phyloP scores from a whole-genome alignment of 2,888 invertebrate genomes.

The Sericinus montela region DNA sequence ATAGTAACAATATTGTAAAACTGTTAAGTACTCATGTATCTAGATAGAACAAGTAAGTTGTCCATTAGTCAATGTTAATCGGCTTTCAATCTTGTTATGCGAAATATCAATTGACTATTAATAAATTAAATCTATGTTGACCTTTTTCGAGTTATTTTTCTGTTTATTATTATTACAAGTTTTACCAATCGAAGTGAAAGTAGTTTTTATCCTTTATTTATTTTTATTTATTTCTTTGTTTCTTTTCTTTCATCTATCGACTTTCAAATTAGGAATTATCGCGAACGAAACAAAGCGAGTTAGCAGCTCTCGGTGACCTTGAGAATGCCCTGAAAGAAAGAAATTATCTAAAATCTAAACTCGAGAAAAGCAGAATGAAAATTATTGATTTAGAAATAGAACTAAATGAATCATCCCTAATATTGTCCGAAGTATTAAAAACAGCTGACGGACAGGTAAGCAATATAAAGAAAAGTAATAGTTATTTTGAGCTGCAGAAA shows the following conservation, averaged over 20 bases:
- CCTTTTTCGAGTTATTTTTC: conserved; percentile 54
- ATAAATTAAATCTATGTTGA: conserved; percentile 57
- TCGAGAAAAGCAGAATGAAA: conserved; percentile 66
- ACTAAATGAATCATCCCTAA: conserved; percentile 73
- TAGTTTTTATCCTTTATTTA: conserved; percentile 43
- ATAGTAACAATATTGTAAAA: conserved; percentile 69
- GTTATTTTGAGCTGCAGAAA: conserved; percentile 73
- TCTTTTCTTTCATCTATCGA: conserved; percentile 57
- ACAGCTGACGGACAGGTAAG: conserved; percentile 62
- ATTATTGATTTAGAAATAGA: conserved; percentile 75
- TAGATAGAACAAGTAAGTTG: conserved; percentile 71
- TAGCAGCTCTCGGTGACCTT: conserved; percentile 57
- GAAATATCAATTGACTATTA: conserved; percentile 53
- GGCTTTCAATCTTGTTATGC: conserved; percentile 72
- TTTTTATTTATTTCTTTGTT: conserved; percentile 35
- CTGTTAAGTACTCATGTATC: conserved; percentile 74
- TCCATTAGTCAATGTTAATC: conserved; percentile 73
- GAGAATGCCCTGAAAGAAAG: conserved; percentile 52
- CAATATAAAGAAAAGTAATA: conserved; percentile 62
- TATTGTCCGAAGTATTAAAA: conserved; percentile 69
- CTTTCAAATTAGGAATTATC: conserved; percentile 60
- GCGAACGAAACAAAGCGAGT: conserved; percentile 60
- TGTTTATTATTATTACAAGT: conserved; percentile 63
- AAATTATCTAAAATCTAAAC: conserved; percentile 53
- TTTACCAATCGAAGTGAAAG: conserved; percentile 62